These are phyloP conservation scores for Tuberolachnus salignus DNA, from an alignment of 2,888 invertebrate genomes.

Conservation along the genomic window DNA sequence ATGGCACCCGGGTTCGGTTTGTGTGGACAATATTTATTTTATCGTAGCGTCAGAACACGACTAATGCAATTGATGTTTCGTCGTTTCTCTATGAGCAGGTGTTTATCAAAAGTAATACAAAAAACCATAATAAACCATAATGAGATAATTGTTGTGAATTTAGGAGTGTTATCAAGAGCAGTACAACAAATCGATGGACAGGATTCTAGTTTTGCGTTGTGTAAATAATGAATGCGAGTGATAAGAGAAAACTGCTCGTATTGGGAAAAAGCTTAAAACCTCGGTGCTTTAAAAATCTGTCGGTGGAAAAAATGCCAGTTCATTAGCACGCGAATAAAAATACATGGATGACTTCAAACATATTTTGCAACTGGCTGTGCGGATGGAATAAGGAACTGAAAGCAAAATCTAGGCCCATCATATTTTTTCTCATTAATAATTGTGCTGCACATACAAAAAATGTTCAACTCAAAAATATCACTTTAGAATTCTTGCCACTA, in stretches of 20 bases:
- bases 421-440: not conserved
- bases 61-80: no score
- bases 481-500: not conserved
- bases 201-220: conserved; percentile 6
- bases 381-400: not conserved
- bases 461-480: not conserved
- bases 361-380: not conserved
- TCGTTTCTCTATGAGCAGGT: no score
- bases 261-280: conserved; percentile 16
- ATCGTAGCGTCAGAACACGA: no score
- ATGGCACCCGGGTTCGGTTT: no score
- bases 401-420: not conserved
- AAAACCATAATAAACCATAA: no score
- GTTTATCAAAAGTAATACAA: no score
- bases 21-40: no score
- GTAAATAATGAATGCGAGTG: conserved; percentile 13
- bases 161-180: not conserved
- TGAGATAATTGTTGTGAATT: no score
- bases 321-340: not conserved
- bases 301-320: not conserved
- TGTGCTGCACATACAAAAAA: conserved; percentile 6
- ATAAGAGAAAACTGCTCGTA: conserved; percentile 21
- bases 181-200: conserved; percentile 11
- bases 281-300: not conserved
- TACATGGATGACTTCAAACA: not conserved